These are phyloP conservation scores for Arvicanthis niloticus DNA, from an alignment of 2,113 vertebrate genomes.

Conservation along the genomic window DNA sequence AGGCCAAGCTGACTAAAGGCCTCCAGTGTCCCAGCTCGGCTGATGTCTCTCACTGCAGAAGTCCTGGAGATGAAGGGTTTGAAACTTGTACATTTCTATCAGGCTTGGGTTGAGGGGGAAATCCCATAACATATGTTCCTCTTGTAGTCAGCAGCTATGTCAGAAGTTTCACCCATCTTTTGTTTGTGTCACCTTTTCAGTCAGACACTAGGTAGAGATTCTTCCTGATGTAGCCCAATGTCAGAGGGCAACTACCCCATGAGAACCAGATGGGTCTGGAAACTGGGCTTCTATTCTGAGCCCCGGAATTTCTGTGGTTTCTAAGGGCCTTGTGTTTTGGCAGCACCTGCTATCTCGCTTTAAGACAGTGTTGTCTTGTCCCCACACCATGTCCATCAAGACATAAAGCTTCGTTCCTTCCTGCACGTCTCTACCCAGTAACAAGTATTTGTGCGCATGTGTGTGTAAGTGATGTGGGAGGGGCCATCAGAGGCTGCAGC, in stretches of 20 bases:
- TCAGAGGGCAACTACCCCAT: background rate
- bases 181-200: background rate
- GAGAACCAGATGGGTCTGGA: background rate
- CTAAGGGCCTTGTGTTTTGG: background rate
- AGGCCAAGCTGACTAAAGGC: background rate
- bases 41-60: background rate
- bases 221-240: background rate
- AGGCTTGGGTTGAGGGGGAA: background rate
- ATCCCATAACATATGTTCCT: background rate
- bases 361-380: background rate
- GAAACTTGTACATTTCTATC: background rate
- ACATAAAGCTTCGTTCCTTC: background rate
- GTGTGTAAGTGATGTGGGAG: background rate
- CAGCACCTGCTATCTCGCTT: slow-evolving; percentile 22
- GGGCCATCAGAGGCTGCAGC: background rate
- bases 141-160: background rate
- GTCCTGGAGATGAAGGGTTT: background rate
- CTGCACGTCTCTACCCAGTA: background rate
- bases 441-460: background rate
- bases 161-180: background rate
- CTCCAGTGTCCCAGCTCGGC: background rate
- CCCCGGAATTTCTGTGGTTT: slow-evolving; percentile 30
- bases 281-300: background rate
- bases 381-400: background rate
- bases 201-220: background rate